Percentiles rank a stretch among this genome's conserved stretches.
Conservation (phyloP, 1,140 invertebrate genomes). For the Drosophila mojavensis region DNA sequence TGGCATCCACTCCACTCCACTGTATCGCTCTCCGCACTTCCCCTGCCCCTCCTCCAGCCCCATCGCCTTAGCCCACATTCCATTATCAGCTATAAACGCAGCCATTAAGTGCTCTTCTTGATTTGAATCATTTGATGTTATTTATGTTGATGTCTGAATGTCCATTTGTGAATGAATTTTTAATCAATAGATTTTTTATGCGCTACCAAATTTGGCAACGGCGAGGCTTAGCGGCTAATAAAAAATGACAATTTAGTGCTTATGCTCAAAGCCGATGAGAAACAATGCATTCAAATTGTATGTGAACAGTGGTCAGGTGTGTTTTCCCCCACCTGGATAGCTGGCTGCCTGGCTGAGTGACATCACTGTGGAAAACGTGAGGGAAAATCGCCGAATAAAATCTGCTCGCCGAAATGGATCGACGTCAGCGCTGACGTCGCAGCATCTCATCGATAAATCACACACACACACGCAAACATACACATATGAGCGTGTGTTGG, state of each 20-base stretch:
- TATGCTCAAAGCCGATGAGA: conserved; percentile 4
- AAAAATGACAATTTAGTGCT: conserved; percentile 31
- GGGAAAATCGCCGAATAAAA: conserved; percentile 44
- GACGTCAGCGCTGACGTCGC: conserved; percentile 61
- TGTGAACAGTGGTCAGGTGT: conserved; percentile 16
- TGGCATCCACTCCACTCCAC: background rate
- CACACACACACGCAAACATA: conserved; percentile 12
- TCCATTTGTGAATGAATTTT: conserved; percentile 67
- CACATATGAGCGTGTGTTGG: conserved; percentile 20
- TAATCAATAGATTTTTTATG: conserved; percentile 37
- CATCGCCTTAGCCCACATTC: no score
- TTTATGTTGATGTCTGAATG: conserved; percentile 61
- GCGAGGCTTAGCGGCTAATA: conserved; percentile 46
- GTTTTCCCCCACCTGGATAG: conserved; percentile 22
- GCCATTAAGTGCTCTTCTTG: conserved; percentile 34
- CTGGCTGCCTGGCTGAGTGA: conserved; percentile 5
- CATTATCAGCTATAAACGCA: background rate
- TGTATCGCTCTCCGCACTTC: background rate
- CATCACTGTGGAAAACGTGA: conserved; percentile 51
- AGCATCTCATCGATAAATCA: conserved; percentile 70
- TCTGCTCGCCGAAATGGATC: conserved; percentile 61
- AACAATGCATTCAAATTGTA: conserved; percentile 16
- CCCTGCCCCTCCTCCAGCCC: background rate
- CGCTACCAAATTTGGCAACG: conserved; percentile 53
- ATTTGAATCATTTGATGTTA: conserved; percentile 52